A percentile compares a stretch with the other conserved stretches of the same genome.
phyloP scores from a whole-genome alignment of 2,797 vertebrate genomes.

The Tragelaphus eurycerus region DNA sequence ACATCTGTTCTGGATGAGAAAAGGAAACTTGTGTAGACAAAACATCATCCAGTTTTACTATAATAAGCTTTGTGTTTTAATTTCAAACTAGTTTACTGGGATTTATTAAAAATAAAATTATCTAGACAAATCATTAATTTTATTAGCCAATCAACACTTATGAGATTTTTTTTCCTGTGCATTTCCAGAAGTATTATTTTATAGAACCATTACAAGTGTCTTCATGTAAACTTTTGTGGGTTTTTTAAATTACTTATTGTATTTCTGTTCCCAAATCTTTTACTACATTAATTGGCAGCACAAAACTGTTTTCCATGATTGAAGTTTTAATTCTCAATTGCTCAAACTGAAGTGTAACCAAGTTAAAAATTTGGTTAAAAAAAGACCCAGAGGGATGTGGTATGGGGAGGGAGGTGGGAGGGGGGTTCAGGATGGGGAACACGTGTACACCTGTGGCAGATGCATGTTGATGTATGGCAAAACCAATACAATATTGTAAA shows the following conservation, averaged over 20 bases:
- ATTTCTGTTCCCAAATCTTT: neutral
- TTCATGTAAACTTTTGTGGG: neutral
- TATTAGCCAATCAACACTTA: slow-evolving; percentile 18
- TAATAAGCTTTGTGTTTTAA: neutral
- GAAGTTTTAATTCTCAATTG: neutral
- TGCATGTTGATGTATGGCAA: too few species aligned
- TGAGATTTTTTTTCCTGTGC: neutral
- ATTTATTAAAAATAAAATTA: slow-evolving; percentile 27
- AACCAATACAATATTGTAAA: too few species aligned
- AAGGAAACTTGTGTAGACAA: neutral
- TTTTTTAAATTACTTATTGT: neutral
- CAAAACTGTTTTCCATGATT: neutral
- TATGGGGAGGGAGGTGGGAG: too few species aligned
- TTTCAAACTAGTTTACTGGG: neutral
- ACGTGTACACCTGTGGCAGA: too few species aligned
- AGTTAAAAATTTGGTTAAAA: neutral
- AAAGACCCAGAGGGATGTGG: too few species aligned
- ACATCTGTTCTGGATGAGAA: neutral
- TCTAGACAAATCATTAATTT: slow-evolving; percentile 24
- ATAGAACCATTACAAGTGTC: neutral
- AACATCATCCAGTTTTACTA: neutral
- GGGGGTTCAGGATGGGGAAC: too few species aligned
- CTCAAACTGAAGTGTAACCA: neutral
- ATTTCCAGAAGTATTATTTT: slow-evolving; percentile 18
- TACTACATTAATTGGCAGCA: neutral